Evolutionary conservation across 2,113 vertebrate species (phyloP).

Genomic region (Spea multiplicata): DNA sequence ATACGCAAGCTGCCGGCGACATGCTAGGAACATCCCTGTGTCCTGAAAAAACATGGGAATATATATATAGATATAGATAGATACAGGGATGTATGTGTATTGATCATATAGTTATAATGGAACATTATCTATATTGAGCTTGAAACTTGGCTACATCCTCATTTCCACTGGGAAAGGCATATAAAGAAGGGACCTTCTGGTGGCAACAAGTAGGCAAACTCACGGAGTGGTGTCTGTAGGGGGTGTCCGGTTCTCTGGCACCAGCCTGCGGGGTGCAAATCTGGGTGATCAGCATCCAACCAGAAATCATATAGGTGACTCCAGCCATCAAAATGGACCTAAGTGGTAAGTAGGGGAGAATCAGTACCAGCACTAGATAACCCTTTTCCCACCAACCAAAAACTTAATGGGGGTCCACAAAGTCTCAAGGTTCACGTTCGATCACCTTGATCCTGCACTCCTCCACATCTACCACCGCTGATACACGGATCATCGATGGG

Average conservation of each 20-base stretch:
- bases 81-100: no score
- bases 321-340: slow-evolving; percentile 97
- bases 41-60: slow-evolving; percentile 4
- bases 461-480: slow-evolving; percentile 89
- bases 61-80: background rate
- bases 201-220: slow-evolving; percentile 45
- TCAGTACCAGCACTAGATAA: slow-evolving; percentile 1
- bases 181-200: background rate
- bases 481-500: slow-evolving; percentile 86
- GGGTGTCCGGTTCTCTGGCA: slow-evolving; percentile 89
- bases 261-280: slow-evolving; percentile 93
- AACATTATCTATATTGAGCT: background rate
- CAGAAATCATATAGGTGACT: slow-evolving; percentile 93
- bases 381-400: slow-evolving; percentile 1
- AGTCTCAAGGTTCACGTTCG: background rate
- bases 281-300: slow-evolving; percentile 91
- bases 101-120: no score
- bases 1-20: slow-evolving; percentile 70
- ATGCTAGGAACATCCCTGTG: slow-evolving; percentile 48
- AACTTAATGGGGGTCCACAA: slow-evolving; percentile 1
- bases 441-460: slow-evolving; percentile 90
- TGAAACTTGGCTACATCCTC: background rate
- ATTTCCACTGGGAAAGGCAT: background rate
- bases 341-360: slow-evolving; percentile 43
- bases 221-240: slow-evolving; percentile 82